phyloP scores from a whole-genome alignment of 1,140 invertebrate genomes.

The Papilio dardanus region DNA sequence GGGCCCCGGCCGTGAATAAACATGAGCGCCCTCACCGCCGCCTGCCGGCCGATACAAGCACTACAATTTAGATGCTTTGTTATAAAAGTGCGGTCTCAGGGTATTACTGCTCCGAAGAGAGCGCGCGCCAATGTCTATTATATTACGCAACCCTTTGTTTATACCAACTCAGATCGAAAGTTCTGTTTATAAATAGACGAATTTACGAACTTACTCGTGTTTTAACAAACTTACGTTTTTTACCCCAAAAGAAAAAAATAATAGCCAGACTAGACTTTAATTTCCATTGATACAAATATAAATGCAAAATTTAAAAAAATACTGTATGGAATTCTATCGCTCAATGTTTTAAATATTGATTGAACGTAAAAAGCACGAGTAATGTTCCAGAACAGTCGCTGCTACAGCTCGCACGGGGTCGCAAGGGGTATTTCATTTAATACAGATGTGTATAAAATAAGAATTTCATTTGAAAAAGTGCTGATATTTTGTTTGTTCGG shows the following conservation, averaged over 20 bases:
- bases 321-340: not conserved
- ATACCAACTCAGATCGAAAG: not conserved
- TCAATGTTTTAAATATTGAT: not conserved
- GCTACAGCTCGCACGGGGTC: not conserved
- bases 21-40: slow-evolving; percentile 54
- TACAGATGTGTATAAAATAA: slow-evolving; percentile 25
- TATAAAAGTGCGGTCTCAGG: slow-evolving; percentile 37
- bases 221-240: no score
- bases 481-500: slow-evolving; percentile 43
- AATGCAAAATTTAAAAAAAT: no score
- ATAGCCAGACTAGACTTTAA: no score
- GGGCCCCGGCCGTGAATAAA: slow-evolving; percentile 63
- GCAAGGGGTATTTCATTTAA: slow-evolving; percentile 20
- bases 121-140: not conserved
- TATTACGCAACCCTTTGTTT: slow-evolving; percentile 6
- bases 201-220: not conserved
- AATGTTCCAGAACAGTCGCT: not conserved
- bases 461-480: slow-evolving; percentile 31
- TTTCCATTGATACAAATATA: no score
- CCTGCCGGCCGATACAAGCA: not conserved
- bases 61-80: slow-evolving; percentile 31
- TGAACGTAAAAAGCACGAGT: not conserved
- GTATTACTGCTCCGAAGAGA: not conserved
- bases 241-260: no score
- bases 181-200: not conserved